Percentiles rank a stretch among this genome's conserved stretches.
These are phyloP conservation scores for Laticauda laticaudata DNA, from an alignment of 2,113 vertebrate species.

Conservation along the genomic window DNA sequence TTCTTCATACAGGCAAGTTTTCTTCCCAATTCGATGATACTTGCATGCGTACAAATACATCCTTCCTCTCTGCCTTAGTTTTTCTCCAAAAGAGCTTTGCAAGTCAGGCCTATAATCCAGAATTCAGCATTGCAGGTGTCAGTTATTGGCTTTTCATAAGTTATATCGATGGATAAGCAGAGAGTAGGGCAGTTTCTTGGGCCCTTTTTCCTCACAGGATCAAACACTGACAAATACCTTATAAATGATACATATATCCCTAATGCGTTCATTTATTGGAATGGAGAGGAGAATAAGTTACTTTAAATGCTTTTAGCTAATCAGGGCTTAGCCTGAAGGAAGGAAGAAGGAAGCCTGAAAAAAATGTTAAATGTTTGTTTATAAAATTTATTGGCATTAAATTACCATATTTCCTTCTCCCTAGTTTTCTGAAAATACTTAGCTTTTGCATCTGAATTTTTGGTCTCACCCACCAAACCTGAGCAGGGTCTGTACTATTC, in stretches of 20 bases:
- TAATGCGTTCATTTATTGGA: background rate
- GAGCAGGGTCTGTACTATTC: background rate
- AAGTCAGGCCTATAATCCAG: background rate
- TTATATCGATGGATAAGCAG: background rate
- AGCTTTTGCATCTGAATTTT: background rate
- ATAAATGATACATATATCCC: background rate
- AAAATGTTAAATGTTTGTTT: background rate
- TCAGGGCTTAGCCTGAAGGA: background rate
- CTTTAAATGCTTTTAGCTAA: background rate
- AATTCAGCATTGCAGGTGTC: background rate
- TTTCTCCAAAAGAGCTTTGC: background rate
- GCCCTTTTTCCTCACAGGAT: background rate
- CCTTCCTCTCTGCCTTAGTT: background rate
- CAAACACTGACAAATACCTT: background rate
- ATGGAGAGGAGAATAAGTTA: background rate
- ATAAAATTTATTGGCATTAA: too few relatives aligned
- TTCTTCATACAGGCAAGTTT: constrained; percentile 87
- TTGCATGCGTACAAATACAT: background rate
- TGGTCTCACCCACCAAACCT: background rate
- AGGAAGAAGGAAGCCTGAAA: background rate
- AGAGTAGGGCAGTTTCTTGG: background rate
- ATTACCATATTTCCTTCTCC: background rate
- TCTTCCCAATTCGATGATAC: background rate
- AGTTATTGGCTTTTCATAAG: background rate
- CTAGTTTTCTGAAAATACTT: background rate